Evolutionary conservation across 2,113 vertebrate species (phyloP).

Genomic region (Aleadryas rufinucha): DNA sequence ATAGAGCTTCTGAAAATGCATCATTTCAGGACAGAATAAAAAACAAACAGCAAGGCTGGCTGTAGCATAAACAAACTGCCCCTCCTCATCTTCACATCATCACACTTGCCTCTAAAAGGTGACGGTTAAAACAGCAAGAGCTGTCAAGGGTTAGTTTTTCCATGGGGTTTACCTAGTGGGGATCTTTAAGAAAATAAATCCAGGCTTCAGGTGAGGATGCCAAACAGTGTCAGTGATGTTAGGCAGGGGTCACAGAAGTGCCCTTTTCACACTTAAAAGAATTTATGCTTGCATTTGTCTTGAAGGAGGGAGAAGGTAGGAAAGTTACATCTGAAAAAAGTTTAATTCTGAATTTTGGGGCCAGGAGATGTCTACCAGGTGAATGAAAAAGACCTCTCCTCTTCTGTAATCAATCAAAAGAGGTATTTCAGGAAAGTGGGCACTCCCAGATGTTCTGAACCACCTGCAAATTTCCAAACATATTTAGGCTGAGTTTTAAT

Average conservation of each 20-base stretch:
- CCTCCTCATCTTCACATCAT: not conserved
- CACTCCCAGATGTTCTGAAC: not conserved
- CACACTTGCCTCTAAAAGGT: not conserved
- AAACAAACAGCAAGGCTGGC: not conserved
- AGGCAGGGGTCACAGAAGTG: not conserved
- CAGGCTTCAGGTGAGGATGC: not conserved
- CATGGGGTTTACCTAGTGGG: not conserved
- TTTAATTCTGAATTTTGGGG: not conserved
- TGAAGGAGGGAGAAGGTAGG: not conserved
- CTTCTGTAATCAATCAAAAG: not conserved
- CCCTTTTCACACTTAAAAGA: not conserved
- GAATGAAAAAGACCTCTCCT: not conserved
- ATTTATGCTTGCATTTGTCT: not conserved
- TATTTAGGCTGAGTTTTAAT: not conserved
- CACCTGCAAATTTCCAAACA: not conserved
- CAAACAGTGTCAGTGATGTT: not conserved
- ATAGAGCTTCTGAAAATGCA: not conserved
- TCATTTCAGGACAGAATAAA: not conserved
- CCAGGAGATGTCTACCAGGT: not conserved
- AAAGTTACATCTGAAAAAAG: not conserved
- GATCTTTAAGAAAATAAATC: constrained; percentile 12
- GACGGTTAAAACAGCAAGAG: not conserved
- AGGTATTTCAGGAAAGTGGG: not conserved
- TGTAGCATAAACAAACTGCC: not conserved
- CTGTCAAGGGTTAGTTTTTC: constrained; percentile 25